These are phyloP conservation scores for Sprattus sprattus DNA, from an alignment of 2,113 vertebrate species.

Conservation along the genomic window DNA sequence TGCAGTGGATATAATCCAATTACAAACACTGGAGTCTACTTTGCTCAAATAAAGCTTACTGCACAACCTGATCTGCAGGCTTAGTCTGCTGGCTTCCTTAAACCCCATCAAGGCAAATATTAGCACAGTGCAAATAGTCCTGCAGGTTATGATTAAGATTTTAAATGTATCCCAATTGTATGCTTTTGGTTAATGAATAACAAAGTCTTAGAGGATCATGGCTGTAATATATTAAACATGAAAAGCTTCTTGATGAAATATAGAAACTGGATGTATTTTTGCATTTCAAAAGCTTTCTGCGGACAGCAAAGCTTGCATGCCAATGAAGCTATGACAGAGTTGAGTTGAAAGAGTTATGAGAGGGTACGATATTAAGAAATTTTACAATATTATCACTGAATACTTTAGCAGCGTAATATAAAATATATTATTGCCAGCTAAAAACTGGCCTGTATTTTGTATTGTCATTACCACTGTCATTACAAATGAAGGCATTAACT, in stretches of 20 bases:
- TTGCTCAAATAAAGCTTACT: constrained; percentile 78
- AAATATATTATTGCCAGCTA: not conserved
- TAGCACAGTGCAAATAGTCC: constrained; percentile 91
- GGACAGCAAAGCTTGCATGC: constrained; percentile 89
- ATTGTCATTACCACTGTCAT: not conserved
- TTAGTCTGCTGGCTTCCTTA: constrained; percentile 83
- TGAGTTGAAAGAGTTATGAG: constrained; percentile 90
- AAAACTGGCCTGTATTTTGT: not conserved
- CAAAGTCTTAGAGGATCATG: constrained; percentile 95
- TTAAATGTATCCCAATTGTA: constrained; percentile 90
- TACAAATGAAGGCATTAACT: not conserved
- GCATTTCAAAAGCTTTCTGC: constrained; percentile 95
- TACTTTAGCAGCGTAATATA: constrained; percentile 4
- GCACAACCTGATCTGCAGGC: constrained; percentile 81
- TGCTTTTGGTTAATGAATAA: constrained; percentile 97
- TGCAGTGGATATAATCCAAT: constrained; percentile 57
- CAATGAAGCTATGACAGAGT: constrained; percentile 81
- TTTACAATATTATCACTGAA: not conserved
- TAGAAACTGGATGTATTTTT: constrained; percentile 96
- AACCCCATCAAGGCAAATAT: constrained; percentile 88
- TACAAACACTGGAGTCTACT: constrained; percentile 69
- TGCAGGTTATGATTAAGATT: constrained; percentile 97
- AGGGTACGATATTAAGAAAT: constrained; percentile 36
- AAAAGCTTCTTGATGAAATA: constrained; percentile 98
- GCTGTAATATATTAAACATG: constrained; percentile 99